Evolutionary conservation across 1,140 invertebrate genomes (phyloP).

Genomic region (Euura lappo): DNA sequence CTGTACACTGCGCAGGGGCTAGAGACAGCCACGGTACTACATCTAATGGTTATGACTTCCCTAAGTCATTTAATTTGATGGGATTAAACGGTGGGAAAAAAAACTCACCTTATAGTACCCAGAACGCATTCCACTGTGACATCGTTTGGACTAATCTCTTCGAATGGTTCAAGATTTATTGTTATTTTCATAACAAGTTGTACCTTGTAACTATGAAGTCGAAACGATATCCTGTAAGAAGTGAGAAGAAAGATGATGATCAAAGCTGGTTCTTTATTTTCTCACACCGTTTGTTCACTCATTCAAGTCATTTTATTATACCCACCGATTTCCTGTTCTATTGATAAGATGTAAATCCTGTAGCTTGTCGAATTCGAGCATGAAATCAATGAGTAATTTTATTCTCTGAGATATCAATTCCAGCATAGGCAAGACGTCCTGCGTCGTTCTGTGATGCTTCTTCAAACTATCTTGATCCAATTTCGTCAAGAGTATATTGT

Average conservation of each 20-base stretch:
- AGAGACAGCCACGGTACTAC: no score
- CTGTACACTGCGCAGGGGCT: no score
- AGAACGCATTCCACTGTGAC: constrained; percentile 33
- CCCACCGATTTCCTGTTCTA: constrained; percentile 34
- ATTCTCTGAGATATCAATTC: constrained; percentile 38
- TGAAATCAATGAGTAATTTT: constrained; percentile 41
- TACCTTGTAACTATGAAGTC: constrained; percentile 29
- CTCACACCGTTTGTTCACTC: constrained; percentile 9
- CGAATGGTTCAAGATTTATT: constrained; percentile 37
- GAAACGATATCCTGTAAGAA: constrained; percentile 39
- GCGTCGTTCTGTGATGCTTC: constrained; percentile 24
- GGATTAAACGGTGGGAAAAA: constrained; percentile 6
- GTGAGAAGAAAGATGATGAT: constrained; percentile 4
- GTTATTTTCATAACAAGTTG: constrained; percentile 39
- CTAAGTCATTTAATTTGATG: neutral
- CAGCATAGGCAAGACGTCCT: constrained; percentile 38
- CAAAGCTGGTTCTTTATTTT: constrained; percentile 12
- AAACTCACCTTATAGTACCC: constrained; percentile 40
- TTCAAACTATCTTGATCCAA: constrained; percentile 25
- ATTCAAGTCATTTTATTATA: constrained; percentile 22
- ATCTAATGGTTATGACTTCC: no score
- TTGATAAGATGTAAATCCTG: constrained; percentile 31
- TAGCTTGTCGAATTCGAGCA: constrained; percentile 39
- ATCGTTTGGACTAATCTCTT: constrained; percentile 34
- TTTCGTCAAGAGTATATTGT: constrained; percentile 38